Percentiles rank a stretch among this genome's conserved stretches.
Conservation (phyloP, 2,797 vertebrate genomes). For the Chaetophractus vellerosus region DNA sequence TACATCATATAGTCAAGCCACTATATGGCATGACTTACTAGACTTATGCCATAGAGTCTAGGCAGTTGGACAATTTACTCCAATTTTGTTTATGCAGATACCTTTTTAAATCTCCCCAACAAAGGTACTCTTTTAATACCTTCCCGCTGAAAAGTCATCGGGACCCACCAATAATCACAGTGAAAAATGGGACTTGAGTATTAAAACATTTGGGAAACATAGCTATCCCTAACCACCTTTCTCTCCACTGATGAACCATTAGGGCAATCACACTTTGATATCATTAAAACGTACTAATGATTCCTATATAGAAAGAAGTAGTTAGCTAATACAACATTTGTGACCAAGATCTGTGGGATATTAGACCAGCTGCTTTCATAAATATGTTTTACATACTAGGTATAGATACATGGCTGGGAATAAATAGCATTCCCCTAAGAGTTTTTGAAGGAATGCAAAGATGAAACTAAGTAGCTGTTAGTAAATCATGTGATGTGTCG, state of each 20-base stretch:
- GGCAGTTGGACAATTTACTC: not conserved
- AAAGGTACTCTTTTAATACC: not conserved
- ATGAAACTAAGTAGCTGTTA: not conserved
- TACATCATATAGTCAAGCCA: no score
- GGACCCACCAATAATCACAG: not conserved
- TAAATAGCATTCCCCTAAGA: not conserved
- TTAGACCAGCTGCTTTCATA: not conserved
- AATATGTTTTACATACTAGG: not conserved
- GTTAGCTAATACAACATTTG: not conserved
- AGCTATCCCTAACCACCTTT: not conserved
- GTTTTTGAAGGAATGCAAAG: not conserved
- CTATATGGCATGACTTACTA: no score
- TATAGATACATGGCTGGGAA: not conserved
- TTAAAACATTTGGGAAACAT: not conserved
- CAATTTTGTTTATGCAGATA: not conserved
- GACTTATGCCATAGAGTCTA: not conserved
- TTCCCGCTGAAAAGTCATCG: not conserved
- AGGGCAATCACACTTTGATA: not conserved
- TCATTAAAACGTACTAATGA: not conserved
- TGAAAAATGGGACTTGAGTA: not conserved
- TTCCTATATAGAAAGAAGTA: not conserved
- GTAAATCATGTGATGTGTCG: not conserved
- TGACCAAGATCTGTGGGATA: not conserved
- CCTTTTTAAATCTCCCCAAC: not conserved
- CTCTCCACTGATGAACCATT: not conserved